These are phyloP conservation scores for Steatornis caripensis DNA, from an alignment of 2,113 vertebrate genomes.

Conservation along the genomic window DNA sequence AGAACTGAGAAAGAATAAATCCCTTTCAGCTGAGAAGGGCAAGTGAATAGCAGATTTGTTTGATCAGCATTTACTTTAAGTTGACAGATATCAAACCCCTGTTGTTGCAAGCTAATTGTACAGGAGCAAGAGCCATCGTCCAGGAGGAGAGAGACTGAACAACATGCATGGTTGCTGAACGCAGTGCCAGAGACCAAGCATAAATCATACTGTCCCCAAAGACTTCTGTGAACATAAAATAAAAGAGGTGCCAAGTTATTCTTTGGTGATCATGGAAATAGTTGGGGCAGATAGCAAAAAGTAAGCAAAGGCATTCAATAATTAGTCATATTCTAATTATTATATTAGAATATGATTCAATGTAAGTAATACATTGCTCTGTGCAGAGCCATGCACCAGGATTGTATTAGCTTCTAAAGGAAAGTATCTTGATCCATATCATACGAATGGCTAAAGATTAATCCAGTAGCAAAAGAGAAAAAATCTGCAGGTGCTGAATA, in stretches of 20 bases:
- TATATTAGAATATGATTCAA: background rate
- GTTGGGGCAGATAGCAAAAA: background rate
- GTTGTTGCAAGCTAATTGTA: background rate
- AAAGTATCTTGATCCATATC: background rate
- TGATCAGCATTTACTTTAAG: conserved; percentile 27
- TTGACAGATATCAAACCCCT: background rate
- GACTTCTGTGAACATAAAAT: background rate
- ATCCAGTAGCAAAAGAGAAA: background rate
- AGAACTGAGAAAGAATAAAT: background rate
- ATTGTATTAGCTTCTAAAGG: background rate
- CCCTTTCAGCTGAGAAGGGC: background rate
- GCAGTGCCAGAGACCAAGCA: background rate
- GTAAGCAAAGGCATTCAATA: background rate
- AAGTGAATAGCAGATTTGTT: conserved; percentile 10
- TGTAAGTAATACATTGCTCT: background rate
- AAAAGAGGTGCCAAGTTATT: background rate
- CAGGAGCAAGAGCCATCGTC: background rate
- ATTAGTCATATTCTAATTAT: background rate
- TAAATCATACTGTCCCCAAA: background rate
- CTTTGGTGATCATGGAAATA: background rate
- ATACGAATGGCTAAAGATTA: background rate
- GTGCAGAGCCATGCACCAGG: background rate
- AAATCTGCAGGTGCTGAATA: background rate
- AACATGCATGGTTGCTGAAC: background rate
- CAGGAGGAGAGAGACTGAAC: background rate